These are phyloP conservation scores for Bombus confusus DNA, from an alignment of 1,140 invertebrate species.

Conservation along the genomic window DNA sequence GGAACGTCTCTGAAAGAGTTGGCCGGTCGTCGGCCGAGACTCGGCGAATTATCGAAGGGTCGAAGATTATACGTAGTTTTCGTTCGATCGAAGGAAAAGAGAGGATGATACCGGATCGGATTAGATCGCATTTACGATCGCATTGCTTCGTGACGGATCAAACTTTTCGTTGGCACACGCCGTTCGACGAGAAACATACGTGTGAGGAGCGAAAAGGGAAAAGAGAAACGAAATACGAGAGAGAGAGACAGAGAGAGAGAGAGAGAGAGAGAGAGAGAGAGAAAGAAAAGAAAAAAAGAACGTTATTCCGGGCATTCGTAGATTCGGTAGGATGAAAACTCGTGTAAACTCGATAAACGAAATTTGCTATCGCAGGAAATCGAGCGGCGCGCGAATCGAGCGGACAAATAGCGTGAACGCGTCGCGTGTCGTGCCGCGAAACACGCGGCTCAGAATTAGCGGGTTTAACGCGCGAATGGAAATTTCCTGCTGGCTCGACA, in stretches of 20 bases:
- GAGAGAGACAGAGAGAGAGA: not conserved
- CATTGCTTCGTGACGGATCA: not conserved
- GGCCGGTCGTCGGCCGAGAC: not conserved
- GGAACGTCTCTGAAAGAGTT: not conserved
- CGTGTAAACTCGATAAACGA: conserved; percentile 44
- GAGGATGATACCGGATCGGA: not conserved
- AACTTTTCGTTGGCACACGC: not conserved
- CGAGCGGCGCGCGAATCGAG: not conserved
- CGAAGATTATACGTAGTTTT: not conserved
- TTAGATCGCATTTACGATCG: not conserved
- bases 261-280: not conserved
- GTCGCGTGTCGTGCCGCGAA: conserved; percentile 14
- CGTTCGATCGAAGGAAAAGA: not conserved
- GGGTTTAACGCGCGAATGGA: conserved; percentile 34
- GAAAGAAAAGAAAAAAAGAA: not conserved
- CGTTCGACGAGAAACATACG: not conserved
- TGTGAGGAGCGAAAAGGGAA: not conserved
- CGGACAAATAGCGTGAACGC: not conserved
- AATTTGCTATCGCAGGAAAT: conserved; percentile 37
- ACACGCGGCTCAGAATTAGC: conserved; percentile 55
- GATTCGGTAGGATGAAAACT: conserved; percentile 5
- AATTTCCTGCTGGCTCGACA: conserved; percentile 32
- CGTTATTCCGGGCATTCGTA: not conserved
- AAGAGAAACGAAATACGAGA: not conserved
- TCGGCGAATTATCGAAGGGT: not conserved